These are phyloP conservation scores for Brenthis daphne DNA, from an alignment of 2,888 invertebrate species.

Conservation along the genomic window DNA sequence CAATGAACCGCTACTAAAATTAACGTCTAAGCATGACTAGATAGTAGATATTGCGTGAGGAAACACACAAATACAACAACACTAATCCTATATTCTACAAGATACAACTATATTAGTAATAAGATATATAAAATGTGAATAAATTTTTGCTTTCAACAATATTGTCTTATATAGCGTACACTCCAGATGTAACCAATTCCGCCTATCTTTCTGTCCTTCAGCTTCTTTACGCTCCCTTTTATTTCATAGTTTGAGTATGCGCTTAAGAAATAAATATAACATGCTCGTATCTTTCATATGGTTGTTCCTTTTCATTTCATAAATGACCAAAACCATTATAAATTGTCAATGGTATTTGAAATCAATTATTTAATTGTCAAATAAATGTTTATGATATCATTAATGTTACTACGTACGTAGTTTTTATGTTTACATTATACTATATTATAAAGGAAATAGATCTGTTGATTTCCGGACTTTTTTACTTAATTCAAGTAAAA, in stretches of 20 bases:
- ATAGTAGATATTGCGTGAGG: conserved; percentile 32
- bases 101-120: conserved; percentile 50
- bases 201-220: conserved; percentile 3
- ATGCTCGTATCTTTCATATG: too few relatives aligned
- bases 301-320: too few relatives aligned
- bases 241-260: background rate
- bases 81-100: conserved; percentile 41
- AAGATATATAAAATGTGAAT: conserved; percentile 75
- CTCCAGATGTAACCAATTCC: conserved; percentile 38
- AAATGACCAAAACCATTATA: too few relatives aligned
- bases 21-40: conserved; percentile 28
- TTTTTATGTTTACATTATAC: too few relatives aligned
- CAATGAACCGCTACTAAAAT: conserved; percentile 26
- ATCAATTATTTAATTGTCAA: too few relatives aligned
- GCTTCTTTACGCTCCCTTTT: background rate
- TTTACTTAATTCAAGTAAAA: too few relatives aligned
- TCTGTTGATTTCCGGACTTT: too few relatives aligned
- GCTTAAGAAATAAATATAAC: background rate
- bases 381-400: too few relatives aligned
- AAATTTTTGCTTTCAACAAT: conserved; percentile 77
- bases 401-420: too few relatives aligned
- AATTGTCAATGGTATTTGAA: too few relatives aligned
- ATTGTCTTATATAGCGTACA: conserved; percentile 78
- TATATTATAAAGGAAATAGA: too few relatives aligned
- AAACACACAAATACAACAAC: conserved; percentile 48